Evolutionary conservation across 2,888 invertebrate species (phyloP).

Genomic region (Nomada hirtipes): DNA sequence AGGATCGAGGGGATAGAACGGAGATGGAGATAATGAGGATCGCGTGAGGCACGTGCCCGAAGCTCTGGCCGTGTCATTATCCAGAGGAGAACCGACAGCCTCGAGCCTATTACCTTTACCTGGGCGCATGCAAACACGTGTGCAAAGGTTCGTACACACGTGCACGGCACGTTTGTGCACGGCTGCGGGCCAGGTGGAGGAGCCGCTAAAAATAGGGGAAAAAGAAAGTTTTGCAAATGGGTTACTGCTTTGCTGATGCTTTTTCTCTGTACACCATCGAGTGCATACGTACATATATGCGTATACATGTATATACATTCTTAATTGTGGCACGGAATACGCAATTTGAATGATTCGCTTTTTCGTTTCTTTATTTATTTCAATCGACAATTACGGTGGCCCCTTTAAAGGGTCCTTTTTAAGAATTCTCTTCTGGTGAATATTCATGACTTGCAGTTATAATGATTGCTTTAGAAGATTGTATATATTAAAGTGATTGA

Average conservation of each 20-base stretch:
- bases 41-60: conserved; percentile 83
- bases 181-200: conserved; percentile 29
- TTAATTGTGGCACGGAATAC: not conserved
- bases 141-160: conserved; percentile 56
- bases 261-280: not conserved
- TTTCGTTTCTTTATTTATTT: not conserved
- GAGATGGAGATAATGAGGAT: conserved; percentile 79
- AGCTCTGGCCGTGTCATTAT: conserved; percentile 79
- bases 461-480: too few species aligned
- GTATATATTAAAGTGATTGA: too few species aligned
- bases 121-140: conserved; percentile 62
- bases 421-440: too few species aligned
- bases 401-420: too few species aligned
- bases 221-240: conserved; percentile 47
- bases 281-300: not conserved
- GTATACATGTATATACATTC: not conserved
- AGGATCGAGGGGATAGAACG: conserved; percentile 29
- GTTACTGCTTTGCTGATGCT: conserved; percentile 37
- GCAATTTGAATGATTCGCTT: not conserved
- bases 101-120: conserved; percentile 71
- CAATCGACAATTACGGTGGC: not conserved
- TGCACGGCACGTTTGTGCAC: conserved; percentile 40
- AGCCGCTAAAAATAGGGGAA: conserved; percentile 22
- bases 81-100: conserved; percentile 77
- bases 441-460: too few species aligned